Evolutionary conservation across 2,888 invertebrate species (phyloP).

Genomic region (Troides aeacus): DNA sequence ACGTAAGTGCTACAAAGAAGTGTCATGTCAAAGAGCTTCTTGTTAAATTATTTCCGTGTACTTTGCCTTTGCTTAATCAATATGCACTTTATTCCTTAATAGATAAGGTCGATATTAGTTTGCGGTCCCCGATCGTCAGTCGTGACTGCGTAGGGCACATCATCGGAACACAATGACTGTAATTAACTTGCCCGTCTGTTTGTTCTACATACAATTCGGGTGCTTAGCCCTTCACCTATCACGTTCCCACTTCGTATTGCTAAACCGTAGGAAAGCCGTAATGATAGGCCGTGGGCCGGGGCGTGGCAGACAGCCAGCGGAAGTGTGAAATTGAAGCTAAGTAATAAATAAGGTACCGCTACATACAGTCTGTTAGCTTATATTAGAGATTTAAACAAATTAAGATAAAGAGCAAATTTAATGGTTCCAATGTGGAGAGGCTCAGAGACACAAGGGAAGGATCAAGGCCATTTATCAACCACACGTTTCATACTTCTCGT

Average conservation of each 20-base stretch:
- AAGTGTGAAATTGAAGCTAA: not conserved
- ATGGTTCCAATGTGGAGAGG: too few relatives aligned
- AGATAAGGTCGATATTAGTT: not conserved
- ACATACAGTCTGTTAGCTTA: too few relatives aligned
- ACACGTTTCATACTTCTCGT: too few relatives aligned
- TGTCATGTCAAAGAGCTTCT: conserved; percentile 21
- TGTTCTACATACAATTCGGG: conserved; percentile 68
- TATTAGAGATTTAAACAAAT: too few relatives aligned
- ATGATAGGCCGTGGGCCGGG: conserved; percentile 52
- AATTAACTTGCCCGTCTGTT: conserved; percentile 65
- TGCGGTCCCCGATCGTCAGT: not conserved
- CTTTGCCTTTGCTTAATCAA: not conserved
- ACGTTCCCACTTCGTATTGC: conserved; percentile 71
- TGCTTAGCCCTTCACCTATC: conserved; percentile 75
- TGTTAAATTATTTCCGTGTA: conserved; percentile 8
- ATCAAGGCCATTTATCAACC: too few relatives aligned
- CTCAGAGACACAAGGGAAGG: too few relatives aligned
- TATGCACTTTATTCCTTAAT: not conserved
- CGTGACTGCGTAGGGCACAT: conserved; percentile 33
- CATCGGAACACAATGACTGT: conserved; percentile 54
- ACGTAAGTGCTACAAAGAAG: conserved; percentile 14
- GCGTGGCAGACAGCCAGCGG: conserved; percentile 39
- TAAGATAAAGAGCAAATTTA: too few relatives aligned
- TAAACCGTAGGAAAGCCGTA: conserved; percentile 61
- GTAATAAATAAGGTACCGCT: not conserved